These are phyloP conservation scores for Intellagama lesueurii DNA, from an alignment of 2,797 vertebrate species.

Conservation along the genomic window DNA sequence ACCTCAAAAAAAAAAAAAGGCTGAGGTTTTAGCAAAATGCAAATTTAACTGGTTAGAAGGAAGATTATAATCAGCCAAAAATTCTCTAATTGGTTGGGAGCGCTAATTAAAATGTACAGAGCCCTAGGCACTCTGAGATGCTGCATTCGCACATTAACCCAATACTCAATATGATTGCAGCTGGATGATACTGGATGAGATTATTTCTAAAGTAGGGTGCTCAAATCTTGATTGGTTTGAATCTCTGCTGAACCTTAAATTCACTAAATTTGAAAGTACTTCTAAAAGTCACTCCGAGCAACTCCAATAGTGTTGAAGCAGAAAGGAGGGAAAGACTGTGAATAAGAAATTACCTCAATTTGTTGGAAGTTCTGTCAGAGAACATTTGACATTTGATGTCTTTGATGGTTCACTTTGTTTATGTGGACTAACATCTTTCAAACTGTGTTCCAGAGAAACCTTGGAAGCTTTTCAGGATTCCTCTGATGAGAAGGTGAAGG, in stretches of 20 bases:
- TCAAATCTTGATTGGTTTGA: background rate
- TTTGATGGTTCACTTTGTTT: background rate
- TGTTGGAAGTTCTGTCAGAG: background rate
- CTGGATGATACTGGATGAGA: background rate
- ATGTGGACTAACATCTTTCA: background rate
- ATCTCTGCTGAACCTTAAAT: background rate
- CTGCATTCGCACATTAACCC: background rate
- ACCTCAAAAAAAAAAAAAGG: conserved; percentile 9
- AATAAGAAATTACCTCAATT: background rate
- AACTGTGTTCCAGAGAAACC: background rate
- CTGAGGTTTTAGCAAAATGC: conserved; percentile 1
- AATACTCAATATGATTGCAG: background rate
- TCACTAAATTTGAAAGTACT: background rate
- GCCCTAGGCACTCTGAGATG: background rate
- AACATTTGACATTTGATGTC: background rate
- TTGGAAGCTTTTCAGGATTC: background rate
- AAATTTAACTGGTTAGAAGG: conserved; percentile 25
- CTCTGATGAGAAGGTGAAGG: background rate
- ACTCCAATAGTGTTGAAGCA: background rate
- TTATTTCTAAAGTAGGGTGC: background rate
- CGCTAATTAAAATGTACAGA: conserved; percentile 19
- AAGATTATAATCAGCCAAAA: conserved; percentile 20
- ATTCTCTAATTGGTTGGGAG: conserved; percentile 29
- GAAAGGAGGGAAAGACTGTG: background rate
- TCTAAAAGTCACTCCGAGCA: background rate